Base-by-base conservation (phyloP, 2,888 invertebrate genomes). In the Patella pellucida region DNA sequence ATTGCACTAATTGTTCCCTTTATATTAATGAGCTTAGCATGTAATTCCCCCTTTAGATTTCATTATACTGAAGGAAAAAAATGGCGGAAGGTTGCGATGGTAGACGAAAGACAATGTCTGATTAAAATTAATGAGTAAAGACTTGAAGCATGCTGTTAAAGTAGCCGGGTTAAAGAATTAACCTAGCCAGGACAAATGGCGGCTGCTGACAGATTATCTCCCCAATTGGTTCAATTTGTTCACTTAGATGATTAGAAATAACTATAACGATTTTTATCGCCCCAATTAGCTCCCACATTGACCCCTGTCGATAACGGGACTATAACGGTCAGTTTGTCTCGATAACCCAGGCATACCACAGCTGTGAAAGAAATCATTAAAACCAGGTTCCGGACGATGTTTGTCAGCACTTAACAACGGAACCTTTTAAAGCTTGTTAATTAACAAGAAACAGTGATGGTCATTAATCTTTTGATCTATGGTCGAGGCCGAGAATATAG, bases 401-500 rank as follows among this genome's bases (percentile, higher is more conserved):
- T 62, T 62, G 62, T 62, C 62, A 62, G 62, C 62, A 62, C 62
- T 62, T 62, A 62, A 62, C 62, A 62, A 23, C 19, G 23, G 19
- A 62, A 62, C 19, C 62, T 19, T 12, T 62, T 19, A 62, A 62
- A 9, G 23, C 23, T 19, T 23, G 62, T 62, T 62, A 62, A 62
- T 62, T 62, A 62, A 62, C 23, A 41, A 62, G 62, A 62, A 62
- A 62, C 19, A 23, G 62, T 62, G 23, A 23, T 62, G 23, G 23
- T 62, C 62, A 62, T 62, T 62, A 62, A 62, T 62, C 19, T 12
- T 62, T 62, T 41, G 41, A 41, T 41, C 9, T 41, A 41, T 3
- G 41, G 9, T 41, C 41, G 41, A 41, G 41, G 9, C 41, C 7
- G 41, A 41, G 41, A 41, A 41, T 41, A 41, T 41, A 41, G 41